Evolutionary conservation across 53 echinoderm and acorn worm genomes (phyloP).

Genomic region (Crossaster papposus): DNA sequence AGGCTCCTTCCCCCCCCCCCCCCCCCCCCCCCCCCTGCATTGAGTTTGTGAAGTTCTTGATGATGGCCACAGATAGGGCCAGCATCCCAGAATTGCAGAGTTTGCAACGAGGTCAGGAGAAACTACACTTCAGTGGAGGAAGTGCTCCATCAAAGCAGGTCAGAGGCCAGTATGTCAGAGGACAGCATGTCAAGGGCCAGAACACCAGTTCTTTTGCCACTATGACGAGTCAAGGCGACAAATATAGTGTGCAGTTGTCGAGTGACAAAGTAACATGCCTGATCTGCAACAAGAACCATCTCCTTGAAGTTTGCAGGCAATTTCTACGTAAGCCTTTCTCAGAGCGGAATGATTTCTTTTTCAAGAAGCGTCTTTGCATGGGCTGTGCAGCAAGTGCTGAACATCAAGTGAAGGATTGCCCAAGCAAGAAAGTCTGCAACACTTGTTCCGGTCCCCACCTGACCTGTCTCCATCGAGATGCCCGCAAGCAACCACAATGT

Average conservation of each 20-base stretch:
- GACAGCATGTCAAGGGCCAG: not conserved
- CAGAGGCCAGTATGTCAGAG: too few relatives aligned
- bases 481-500: too few relatives aligned
- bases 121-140: not conserved
- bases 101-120: not conserved
- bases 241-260: too few relatives aligned
- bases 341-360: conserved; percentile 43
- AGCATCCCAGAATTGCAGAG: conserved; percentile 54
- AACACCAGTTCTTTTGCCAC: conserved; percentile 12
- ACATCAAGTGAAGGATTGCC: conserved; percentile 43
- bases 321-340: conserved; percentile 31
- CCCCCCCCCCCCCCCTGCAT: too few relatives aligned
- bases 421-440: conserved; percentile 17
- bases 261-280: not conserved
- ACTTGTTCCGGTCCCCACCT: conserved; percentile 25
- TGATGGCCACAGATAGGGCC: conserved; percentile 23
- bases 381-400: conserved; percentile 30
- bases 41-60: conserved; percentile 48
- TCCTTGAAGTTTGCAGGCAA: not conserved
- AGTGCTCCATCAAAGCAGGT: not conserved
- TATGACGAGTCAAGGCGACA: not conserved
- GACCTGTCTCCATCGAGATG: conserved; percentile 17
- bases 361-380: conserved; percentile 48
- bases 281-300: conserved; percentile 1
- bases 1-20: too few relatives aligned